A percentile compares a stretch with the other conserved stretches of the same genome.
Evolutionary conservation across 2,888 invertebrate genomes (phyloP).

Genomic region (Platynereis dumerilii): DNA sequence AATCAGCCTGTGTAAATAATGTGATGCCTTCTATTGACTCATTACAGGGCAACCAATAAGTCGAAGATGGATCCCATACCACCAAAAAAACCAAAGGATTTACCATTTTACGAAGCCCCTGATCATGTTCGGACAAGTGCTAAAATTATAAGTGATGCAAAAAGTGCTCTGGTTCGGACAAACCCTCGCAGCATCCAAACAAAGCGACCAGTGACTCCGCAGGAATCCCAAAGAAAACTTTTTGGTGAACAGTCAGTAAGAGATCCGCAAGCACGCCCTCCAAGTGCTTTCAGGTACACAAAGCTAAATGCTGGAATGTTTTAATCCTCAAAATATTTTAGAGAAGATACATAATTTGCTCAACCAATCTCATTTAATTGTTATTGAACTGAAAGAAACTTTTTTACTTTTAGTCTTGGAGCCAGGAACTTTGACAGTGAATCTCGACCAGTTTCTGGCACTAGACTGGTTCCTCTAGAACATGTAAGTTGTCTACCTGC

Average conservation of each 20-base stretch:
- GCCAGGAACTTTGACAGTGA: constrained; percentile 61
- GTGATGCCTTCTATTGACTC: too few species aligned
- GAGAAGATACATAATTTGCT: too few species aligned
- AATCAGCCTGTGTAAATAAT: too few species aligned
- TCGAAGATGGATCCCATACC: constrained; percentile 24
- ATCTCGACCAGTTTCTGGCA: constrained; percentile 61
- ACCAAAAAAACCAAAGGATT: constrained; percentile 21
- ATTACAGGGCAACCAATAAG: too few species aligned
- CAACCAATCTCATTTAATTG: too few species aligned
- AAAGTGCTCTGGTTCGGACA: constrained; percentile 59
- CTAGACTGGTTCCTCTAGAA: constrained; percentile 55
- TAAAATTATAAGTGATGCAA: constrained; percentile 61
- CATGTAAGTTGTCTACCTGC: constrained; percentile 56
- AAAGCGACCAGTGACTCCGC: constrained; percentile 84
- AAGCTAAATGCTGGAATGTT: too few species aligned
- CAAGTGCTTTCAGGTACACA: constrained; percentile 61
- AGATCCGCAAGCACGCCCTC: constrained; percentile 56
- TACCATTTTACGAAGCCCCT: constrained; percentile 45
- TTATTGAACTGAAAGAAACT: too few species aligned
- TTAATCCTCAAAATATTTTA: too few species aligned
- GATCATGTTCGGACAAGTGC: constrained; percentile 52
- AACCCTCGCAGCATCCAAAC: constrained; percentile 71
- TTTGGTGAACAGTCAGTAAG: constrained; percentile 68
- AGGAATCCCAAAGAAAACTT: constrained; percentile 78
- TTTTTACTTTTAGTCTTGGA: constrained; percentile 46